Evolutionary conservation across 2,113 vertebrate species (phyloP), one percentile per base, ranked within the genome.

Genomic region (Rhynchomys soricoides): DNA sequence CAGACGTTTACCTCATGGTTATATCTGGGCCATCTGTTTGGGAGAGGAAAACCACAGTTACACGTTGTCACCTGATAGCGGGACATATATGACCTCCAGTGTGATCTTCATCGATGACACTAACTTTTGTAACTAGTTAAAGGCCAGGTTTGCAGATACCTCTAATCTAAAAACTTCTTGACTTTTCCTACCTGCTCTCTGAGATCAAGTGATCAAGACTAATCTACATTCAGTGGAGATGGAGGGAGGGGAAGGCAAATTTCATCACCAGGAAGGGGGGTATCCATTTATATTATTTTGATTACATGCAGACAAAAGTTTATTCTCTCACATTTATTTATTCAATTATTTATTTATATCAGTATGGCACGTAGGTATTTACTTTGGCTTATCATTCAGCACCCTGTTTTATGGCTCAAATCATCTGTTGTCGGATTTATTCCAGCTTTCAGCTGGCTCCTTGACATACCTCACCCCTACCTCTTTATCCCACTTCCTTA

Each of bases 71-170:
- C 59, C 12, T 89, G 6, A 0, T 16, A 12, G 29, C 24, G 45
- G 34, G 31, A 1, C 8, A 59, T 13, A 0, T 3, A 0, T 12
- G 71, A 50, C 7, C 21, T 6, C 17, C 11, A 2, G 1, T 1
- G 10, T 15, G 73, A n/a, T 43, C 29, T 85, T 43, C n/a, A 26
- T 26, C 37, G n/a, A 37, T 24, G 87, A 50, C 0, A 0, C 3
- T 79, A 26, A 3, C 17, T 12, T 40, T 75, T 21, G 22, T 55
- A 50, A 29, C 24, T 70, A 31, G 26, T 59, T 21, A 22, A 52
- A 78, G 34, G n/a, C 5, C 31, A 48, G 9, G 11, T 45, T 43
- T 90, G 9, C 31, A 88, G 37, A 3, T 29, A 85, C 89, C 37
- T 59, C 48, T 11, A 4, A 11, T 34, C 19, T 5, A 21, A n/a